Conservation (phyloP, 1,140 invertebrate genomes). For the Hetaerina americana region DNA sequence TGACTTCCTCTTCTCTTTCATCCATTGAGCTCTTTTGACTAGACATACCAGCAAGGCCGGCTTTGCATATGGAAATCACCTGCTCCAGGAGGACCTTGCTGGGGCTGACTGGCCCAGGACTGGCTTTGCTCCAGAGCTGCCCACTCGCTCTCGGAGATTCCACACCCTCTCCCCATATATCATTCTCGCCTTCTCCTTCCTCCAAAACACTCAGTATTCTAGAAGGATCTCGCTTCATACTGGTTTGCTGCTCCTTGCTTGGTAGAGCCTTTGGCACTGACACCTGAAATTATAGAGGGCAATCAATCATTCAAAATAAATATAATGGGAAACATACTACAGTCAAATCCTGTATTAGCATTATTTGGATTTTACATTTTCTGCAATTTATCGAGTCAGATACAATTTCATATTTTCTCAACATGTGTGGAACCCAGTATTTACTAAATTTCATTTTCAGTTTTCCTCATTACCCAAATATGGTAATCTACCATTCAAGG, state of each 20-base stretch:
- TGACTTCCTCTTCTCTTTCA: not conserved
- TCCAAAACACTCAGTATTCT: conserved; percentile 62
- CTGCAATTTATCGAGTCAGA: no score
- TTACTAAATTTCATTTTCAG: no score
- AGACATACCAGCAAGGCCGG: conserved; percentile 29
- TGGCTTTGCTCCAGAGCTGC: not conserved
- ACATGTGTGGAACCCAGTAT: no score
- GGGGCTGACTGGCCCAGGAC: conserved; percentile 50
- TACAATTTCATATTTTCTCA: no score
- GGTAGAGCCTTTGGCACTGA: not conserved
- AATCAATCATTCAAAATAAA: no score
- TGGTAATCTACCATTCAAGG: no score
- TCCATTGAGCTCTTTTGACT: not conserved
- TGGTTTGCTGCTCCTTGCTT: not conserved
- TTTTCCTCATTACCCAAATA: no score
- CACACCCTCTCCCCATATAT: not conserved
- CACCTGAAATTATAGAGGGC: not conserved
- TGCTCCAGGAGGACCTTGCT: conserved; percentile 51
- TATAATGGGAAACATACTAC: no score
- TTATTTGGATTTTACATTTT: no score
- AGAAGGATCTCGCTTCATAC: conserved; percentile 40
- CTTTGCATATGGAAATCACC: conserved; percentile 52
- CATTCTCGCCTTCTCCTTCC: conserved; percentile 45
- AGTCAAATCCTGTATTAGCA: no score
- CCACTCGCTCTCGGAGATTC: not conserved